Base-by-base conservation (phyloP, 2,113 vertebrate species). In the Neoarius graeffei region DNA sequence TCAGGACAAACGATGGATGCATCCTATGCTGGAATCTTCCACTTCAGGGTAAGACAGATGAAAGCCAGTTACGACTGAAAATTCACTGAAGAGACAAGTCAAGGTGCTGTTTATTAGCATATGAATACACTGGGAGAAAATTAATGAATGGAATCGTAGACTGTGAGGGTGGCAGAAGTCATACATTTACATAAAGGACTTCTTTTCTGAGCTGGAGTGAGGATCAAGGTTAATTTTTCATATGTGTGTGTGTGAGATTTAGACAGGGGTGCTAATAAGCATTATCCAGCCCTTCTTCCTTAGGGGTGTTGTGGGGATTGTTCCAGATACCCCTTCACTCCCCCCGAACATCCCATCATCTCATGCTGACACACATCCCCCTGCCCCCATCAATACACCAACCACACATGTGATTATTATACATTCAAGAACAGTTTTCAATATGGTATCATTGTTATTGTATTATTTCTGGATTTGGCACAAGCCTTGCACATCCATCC, bases 11-110 rank as follows among this genome's bases (percentile, higher is more conserved):
- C 91, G 84, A 90, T 96, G 84, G 89, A 86, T 0, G 5, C 95
- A 19, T 81, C 92, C 7, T 96, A 96, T 14, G 91, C 93, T 15
- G 96, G 96, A 13, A 95, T 96, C 88, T 96, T 96, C 83, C 91
- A 89, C 71, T 96, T 96, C 54, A 95, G 86, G 90, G 96, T 96
- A 85, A 91, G 87, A 74, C 59, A 42, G 48, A 83, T 62, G 14
- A 35, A 56, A 7, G 6, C 25, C 25, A 86, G 0, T 23, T 57
- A 27, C 7, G 52, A 30, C 11, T 14, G 30, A 25, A 73, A 23
- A 57, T 57, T 73, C 59, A 79, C 23, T 20, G 52, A 71, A 1
- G 8, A n/a, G 52, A 57, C 79, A 6, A 59, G n/a, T 30, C 23
- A 48, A 25, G 54, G 4, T 66, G 35, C 60, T 13, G 14, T 67